These are phyloP conservation scores for Corbicula japonica DNA, from an alignment of 2,888 invertebrate genomes.

Conservation along the genomic window DNA sequence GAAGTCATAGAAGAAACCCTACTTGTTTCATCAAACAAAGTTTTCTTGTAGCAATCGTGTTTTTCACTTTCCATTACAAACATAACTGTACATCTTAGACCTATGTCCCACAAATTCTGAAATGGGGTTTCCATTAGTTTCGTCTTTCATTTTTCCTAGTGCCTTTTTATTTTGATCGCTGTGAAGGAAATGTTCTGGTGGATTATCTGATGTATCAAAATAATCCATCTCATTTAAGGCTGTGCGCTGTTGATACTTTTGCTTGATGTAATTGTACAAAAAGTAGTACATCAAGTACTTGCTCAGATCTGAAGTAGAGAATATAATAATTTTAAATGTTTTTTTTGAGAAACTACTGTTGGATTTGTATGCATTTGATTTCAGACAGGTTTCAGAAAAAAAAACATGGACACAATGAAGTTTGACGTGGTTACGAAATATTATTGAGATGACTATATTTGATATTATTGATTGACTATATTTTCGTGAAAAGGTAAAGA, in stretches of 20 bases:
- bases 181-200: conserved; percentile 70
- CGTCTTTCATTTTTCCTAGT: conserved; percentile 83
- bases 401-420: neutral
- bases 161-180: conserved; percentile 84
- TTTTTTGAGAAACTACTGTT: too few relatives aligned
- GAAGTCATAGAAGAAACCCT: conserved; percentile 47
- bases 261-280: conserved; percentile 77
- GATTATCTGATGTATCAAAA: conserved; percentile 77
- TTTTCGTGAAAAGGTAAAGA: neutral
- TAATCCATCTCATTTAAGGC: too few relatives aligned
- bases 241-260: conserved; percentile 33
- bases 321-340: neutral
- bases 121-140: conserved; percentile 75
- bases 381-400: too few relatives aligned
- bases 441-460: too few relatives aligned
- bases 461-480: too few relatives aligned
- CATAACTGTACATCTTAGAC: conserved; percentile 56
- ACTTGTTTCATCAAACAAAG: conserved; percentile 43
- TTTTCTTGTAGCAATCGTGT: conserved; percentile 54
- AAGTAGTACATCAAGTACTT: conserved; percentile 86
- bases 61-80: conserved; percentile 36
- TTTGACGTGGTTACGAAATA: too few relatives aligned
- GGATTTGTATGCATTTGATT: too few relatives aligned
- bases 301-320: conserved; percentile 79
- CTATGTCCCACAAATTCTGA: conserved; percentile 77